Percentiles rank a stretch among this genome's conserved stretches.
These are phyloP conservation scores for Chiloscyllium punctatum DNA, from an alignment of 2,797 vertebrate genomes.

Conservation along the genomic window DNA sequence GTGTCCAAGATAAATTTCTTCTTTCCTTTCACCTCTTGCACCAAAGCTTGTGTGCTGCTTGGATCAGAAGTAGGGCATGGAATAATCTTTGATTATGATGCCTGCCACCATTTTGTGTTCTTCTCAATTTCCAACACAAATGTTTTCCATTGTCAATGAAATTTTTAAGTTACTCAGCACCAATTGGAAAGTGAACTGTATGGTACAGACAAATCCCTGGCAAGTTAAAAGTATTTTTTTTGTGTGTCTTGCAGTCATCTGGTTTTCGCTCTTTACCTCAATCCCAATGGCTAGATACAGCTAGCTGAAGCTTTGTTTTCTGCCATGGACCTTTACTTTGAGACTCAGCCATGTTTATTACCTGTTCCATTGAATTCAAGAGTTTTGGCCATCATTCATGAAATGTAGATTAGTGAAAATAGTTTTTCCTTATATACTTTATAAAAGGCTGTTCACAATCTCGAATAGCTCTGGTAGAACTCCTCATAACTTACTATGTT, in stretches of 20 bases:
- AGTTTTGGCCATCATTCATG: neutral
- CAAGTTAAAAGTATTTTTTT: neutral
- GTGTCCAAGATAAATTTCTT: neutral
- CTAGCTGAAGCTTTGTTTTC: neutral
- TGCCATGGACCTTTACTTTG: neutral
- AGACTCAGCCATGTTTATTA: neutral
- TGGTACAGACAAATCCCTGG: neutral
- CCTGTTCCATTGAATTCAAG: neutral
- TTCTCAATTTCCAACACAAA: neutral
- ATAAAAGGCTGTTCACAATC: neutral
- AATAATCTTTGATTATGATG: neutral
- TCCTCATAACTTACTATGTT: neutral
- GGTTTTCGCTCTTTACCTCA: neutral
- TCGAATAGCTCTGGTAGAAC: neutral
- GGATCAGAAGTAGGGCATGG: neutral
- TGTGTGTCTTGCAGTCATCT: neutral
- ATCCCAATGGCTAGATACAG: neutral
- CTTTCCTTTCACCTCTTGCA: neutral
- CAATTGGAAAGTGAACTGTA: neutral
- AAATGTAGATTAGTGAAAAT: neutral
- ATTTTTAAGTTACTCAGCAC: neutral
- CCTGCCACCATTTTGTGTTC: neutral
- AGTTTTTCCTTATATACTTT: neutral
- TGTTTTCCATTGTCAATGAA: neutral
- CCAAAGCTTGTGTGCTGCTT: neutral